Base-by-base conservation (phyloP, 2,888 invertebrate genomes). In the Amblyteles armatorius region DNA sequence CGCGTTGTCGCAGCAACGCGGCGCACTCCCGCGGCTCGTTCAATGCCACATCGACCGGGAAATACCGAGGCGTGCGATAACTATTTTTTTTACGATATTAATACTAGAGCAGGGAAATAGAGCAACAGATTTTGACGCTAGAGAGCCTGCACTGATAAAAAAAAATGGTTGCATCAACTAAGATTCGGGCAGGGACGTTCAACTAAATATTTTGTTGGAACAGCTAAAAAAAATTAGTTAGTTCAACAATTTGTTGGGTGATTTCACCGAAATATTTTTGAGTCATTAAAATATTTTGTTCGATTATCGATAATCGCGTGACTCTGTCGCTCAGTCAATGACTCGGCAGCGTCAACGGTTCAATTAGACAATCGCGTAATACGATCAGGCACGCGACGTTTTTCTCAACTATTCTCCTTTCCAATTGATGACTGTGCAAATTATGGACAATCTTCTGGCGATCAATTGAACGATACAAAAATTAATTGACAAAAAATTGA, bases 21-120 rank as follows among this genome's bases (percentile, higher is more conserved):
- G 40, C 67, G 16, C 6, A 22, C 63, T 63, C 33, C 50, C 50
- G 74, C 48, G 65, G 26, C 63, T 48, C 52, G 52, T 65, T 71
- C 69, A 79, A 71, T 71, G 79, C 63, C 71, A 26, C 52, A 65
- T 50, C 65, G 52, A 77, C 52, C 40, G 48, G 50, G 50, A 36
- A 71, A 79, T n/a, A 48, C 48, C 13, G 67, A 67, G 57, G 68
- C 29, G 13, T 26, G 11, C 44, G 71, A 79, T 79, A 71, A 60
- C 5, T 7, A 26, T 48, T 22, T 22, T 50, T 63, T 48, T 57
- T n/a, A 50, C 50, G 69, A 71, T 63, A 60, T 63, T 50, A 36
- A 79, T 71, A 52, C 36, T 29, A 72, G 40, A 3, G 11, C 36
- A 50, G 5, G 29, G n/a, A 72, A 79, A n/a, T 52, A 13, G 44